phyloP scores from a whole-genome alignment of 2,797 vertebrate species.

The Arnoldichthys spilopterus region DNA sequence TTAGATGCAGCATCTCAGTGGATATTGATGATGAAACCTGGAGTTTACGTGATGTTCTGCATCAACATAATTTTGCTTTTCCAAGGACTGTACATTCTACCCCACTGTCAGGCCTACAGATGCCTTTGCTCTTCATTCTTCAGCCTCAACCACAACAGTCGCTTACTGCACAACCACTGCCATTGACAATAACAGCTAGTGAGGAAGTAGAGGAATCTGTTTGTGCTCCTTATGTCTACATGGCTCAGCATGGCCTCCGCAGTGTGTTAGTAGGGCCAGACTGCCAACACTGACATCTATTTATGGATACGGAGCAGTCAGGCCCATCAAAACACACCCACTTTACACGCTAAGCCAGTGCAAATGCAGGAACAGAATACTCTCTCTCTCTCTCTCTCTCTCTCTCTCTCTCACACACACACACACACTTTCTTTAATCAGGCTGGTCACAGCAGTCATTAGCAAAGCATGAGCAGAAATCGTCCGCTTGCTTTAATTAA shows the following conservation, averaged over 20 bases:
- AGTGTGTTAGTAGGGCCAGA: slow-evolving; percentile 21
- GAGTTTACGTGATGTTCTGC: too few species aligned
- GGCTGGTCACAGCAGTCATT: slow-evolving; percentile 37
- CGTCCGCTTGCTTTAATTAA: slow-evolving; percentile 72
- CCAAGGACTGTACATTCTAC: background rate
- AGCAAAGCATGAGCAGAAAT: slow-evolving; percentile 53
- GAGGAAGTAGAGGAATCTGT: background rate
- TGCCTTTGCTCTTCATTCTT: background rate
- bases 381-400: background rate
- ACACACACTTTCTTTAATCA: slow-evolving; percentile 48
- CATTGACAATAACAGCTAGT: background rate
- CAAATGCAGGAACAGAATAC: slow-evolving; percentile 28
- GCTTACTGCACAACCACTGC: slow-evolving; percentile 5
- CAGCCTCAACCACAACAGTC: slow-evolving; percentile 18
- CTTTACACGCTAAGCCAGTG: slow-evolving; percentile 44
- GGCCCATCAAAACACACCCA: slow-evolving; percentile 47
- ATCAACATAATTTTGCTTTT: background rate
- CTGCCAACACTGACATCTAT: slow-evolving; percentile 47
- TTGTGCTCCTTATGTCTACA: slow-evolving; percentile 20
- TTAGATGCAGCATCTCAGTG: too few species aligned
- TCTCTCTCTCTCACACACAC: slow-evolving; percentile 55
- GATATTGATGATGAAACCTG: too few species aligned
- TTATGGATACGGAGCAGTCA: slow-evolving; percentile 39
- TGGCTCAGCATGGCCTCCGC: slow-evolving; percentile 6
- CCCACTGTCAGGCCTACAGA: background rate